These are phyloP conservation scores for Arenaria interpres DNA, from an alignment of 2,113 vertebrate species.

Conservation along the genomic window DNA sequence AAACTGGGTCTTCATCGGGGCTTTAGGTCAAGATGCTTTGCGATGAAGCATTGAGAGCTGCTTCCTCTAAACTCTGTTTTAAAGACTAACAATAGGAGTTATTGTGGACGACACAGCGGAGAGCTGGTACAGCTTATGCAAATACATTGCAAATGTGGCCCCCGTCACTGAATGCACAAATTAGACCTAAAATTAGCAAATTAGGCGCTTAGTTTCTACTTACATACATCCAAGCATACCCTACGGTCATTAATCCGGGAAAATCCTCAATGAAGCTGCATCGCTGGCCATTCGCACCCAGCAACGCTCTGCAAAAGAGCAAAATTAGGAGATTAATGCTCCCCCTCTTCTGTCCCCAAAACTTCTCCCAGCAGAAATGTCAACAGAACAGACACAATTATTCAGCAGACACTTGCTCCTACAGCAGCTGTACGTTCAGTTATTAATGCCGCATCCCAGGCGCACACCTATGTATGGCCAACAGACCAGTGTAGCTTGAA, in stretches of 20 bases:
- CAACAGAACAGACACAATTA: fast-evolving
- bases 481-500: background rate
- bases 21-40: background rate
- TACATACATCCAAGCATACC: background rate
- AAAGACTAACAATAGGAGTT: background rate
- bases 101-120: background rate
- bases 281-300: background rate
- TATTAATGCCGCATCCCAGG: background rate
- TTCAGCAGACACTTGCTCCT: background rate
- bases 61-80: background rate
- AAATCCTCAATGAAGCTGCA: background rate
- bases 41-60: background rate
- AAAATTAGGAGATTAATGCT: background rate
- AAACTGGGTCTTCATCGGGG: background rate
- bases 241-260: background rate
- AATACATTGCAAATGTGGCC: background rate
- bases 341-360: background rate
- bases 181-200: background rate
- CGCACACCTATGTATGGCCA: background rate
- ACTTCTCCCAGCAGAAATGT: background rate
- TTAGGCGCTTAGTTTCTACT: background rate
- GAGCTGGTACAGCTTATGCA: background rate
- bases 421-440: fast-evolving
- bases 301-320: background rate
- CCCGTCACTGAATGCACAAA: background rate